Conservation (phyloP, 2,888 invertebrate genomes). For the Physocephala rufipes region DNA sequence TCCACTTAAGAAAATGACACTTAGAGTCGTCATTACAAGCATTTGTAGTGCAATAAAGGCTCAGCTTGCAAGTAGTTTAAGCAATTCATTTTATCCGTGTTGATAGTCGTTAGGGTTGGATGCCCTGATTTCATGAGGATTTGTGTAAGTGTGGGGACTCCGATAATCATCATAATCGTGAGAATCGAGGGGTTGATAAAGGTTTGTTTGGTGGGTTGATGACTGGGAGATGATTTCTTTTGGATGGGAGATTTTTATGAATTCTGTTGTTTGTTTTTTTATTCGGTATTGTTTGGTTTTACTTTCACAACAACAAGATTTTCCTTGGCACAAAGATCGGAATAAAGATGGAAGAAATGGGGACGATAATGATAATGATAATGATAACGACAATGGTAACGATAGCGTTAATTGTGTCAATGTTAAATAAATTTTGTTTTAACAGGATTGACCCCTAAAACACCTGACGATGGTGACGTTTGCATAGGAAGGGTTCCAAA, state of each 20-base stretch:
- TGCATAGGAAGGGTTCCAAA: too few relatives aligned
- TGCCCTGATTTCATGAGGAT: background rate
- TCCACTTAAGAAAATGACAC: slow-evolving; percentile 66
- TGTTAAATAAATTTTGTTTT: too few relatives aligned
- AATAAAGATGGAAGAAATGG: background rate
- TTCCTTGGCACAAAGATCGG: background rate
- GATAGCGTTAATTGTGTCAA: background rate
- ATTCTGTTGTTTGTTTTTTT: background rate
- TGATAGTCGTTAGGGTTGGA: slow-evolving; percentile 39
- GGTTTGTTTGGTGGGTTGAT: too few relatives aligned
- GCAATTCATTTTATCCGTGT: slow-evolving; percentile 63
- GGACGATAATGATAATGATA: slow-evolving; percentile 12
- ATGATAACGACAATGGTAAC: background rate
- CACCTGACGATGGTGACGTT: too few relatives aligned
- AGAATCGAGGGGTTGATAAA: too few relatives aligned
- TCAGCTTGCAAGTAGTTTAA: slow-evolving; percentile 66
- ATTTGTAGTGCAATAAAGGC: slow-evolving; percentile 65
- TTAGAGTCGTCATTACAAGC: slow-evolving; percentile 66
- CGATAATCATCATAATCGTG: too few relatives aligned
- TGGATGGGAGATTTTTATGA: background rate
- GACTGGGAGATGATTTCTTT: too few relatives aligned
- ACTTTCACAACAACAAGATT: background rate
- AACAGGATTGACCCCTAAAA: too few relatives aligned
- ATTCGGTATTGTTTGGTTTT: background rate
- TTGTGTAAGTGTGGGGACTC: too few relatives aligned